Evolutionary conservation across 64 coral and sea anemone genomes (phyloP).

Genomic region (Orbicella faveolata): DNA sequence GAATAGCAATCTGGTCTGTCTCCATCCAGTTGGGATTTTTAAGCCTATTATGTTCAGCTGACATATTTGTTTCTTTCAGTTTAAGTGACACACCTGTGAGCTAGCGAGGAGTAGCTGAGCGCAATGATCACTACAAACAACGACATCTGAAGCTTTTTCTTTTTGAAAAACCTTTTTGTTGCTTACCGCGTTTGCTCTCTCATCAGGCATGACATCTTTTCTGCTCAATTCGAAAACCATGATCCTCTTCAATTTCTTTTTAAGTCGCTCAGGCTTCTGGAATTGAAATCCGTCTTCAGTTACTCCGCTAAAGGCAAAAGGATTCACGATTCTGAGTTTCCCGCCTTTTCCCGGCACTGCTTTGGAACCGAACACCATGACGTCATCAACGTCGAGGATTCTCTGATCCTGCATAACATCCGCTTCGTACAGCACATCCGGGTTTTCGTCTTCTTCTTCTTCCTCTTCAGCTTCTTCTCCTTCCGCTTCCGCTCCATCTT

Average conservation of each 20-base stretch:
- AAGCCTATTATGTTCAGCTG: too few relatives aligned
- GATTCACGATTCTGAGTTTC: constrained; percentile 5
- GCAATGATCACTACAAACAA: too few relatives aligned
- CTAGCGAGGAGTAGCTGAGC: too few relatives aligned
- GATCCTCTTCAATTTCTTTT: constrained; percentile 28
- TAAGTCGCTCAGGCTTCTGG: constrained; percentile 26
- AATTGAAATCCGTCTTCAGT: constrained; percentile 2
- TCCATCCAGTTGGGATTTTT: too few relatives aligned
- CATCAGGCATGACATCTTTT: constrained; percentile 67
- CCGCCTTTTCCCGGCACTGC: not conserved
- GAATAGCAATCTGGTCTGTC: too few relatives aligned
- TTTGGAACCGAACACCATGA: constrained; percentile 1
- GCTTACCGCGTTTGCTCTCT: constrained; percentile 33
- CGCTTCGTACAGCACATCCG: constrained; percentile 68
- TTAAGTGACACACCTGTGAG: too few relatives aligned
- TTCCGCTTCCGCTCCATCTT: constrained; percentile 11
- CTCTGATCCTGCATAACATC: constrained; percentile 63
- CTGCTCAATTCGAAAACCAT: constrained; percentile 55
- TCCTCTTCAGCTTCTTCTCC: constrained; percentile 30
- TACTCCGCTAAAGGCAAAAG: not conserved
- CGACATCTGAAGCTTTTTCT: not conserved
- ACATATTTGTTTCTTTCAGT: too few relatives aligned
- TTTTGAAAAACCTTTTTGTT: not conserved
- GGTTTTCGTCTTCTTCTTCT: constrained; percentile 29
- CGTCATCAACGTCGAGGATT: constrained; percentile 65